A percentile compares a stretch with the other conserved stretches of the same genome.
Conservation (phyloP, 2,113 vertebrate species). For the Danionella cerebrum region DNA sequence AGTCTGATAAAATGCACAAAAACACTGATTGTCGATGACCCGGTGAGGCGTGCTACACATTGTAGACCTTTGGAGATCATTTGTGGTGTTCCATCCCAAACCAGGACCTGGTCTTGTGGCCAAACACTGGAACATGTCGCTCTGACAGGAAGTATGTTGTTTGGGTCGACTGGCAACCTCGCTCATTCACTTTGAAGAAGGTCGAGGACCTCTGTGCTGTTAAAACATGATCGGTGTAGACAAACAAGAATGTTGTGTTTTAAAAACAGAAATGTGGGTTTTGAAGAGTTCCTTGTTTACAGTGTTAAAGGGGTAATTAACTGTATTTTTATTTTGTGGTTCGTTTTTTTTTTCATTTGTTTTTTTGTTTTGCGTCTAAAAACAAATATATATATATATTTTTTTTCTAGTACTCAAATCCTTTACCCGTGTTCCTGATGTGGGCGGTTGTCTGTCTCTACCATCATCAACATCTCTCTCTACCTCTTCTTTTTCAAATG, state of each 20-base stretch:
- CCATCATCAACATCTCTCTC: too few relatives aligned
- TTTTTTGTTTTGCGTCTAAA: too few relatives aligned
- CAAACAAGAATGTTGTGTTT: background rate
- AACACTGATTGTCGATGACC: conserved; percentile 38
- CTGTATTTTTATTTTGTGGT: too few relatives aligned
- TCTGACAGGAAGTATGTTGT: conserved; percentile 55
- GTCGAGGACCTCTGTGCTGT: conserved; percentile 38
- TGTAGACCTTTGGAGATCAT: background rate
- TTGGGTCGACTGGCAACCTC: conserved; percentile 54
- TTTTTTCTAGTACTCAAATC: too few relatives aligned
- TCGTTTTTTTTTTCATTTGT: too few relatives aligned
- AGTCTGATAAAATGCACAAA: conserved; percentile 39
- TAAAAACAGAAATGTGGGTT: too few relatives aligned
- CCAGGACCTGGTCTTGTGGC: background rate
- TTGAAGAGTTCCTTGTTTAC: too few relatives aligned
- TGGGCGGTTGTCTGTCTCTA: too few relatives aligned
- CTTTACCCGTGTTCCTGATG: too few relatives aligned
- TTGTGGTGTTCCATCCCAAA: background rate
- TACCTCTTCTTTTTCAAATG: too few relatives aligned
- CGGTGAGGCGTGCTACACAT: conserved; percentile 5
- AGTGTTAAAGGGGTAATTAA: too few relatives aligned
- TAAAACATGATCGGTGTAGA: conserved; percentile 21
- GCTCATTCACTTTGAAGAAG: conserved; percentile 52
- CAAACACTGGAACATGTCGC: background rate
- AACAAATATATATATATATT: too few relatives aligned